phyloP scores from a whole-genome alignment of 2,888 invertebrate species.

The Rotaria socialis region DNA sequence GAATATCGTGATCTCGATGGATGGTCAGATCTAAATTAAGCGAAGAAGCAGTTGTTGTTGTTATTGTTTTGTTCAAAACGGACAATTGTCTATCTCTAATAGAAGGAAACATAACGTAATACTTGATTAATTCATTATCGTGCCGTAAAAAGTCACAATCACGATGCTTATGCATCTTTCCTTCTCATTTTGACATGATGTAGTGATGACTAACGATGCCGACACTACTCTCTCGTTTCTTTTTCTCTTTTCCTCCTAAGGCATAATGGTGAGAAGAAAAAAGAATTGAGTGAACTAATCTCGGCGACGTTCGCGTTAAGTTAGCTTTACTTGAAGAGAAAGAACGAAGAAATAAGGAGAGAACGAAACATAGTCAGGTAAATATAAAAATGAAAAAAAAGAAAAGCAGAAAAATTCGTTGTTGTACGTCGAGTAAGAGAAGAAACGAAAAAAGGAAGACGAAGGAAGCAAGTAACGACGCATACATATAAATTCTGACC shows the following conservation, averaged over 20 bases:
- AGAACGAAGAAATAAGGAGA: not conserved
- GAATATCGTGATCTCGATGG: no score
- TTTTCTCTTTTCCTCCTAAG: not conserved
- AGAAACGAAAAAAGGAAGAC: not conserved
- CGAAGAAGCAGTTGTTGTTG: no score
- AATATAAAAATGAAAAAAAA: slow-evolving; percentile 21
- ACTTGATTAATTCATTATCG: not conserved
- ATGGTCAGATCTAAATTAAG: no score
- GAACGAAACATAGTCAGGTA: not conserved
- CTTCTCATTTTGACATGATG: not conserved
- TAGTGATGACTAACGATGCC: slow-evolving; percentile 11
- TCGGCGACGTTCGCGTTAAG: not conserved
- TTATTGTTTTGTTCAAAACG: no score
- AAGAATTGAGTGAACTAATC: not conserved
- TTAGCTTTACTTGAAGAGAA: not conserved
- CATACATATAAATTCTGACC: not conserved
- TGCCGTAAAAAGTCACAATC: not conserved
- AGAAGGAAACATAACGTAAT: no score
- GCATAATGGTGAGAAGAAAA: not conserved
- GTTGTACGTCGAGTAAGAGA: not conserved
- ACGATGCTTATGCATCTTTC: not conserved
- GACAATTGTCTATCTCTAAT: no score
- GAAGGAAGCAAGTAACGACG: not conserved
- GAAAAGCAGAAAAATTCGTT: slow-evolving; percentile 1
- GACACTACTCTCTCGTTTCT: not conserved